Evolutionary conservation across 1,140 invertebrate species (phyloP).

Genomic region (Leptinotarsa undecemlineata): DNA sequence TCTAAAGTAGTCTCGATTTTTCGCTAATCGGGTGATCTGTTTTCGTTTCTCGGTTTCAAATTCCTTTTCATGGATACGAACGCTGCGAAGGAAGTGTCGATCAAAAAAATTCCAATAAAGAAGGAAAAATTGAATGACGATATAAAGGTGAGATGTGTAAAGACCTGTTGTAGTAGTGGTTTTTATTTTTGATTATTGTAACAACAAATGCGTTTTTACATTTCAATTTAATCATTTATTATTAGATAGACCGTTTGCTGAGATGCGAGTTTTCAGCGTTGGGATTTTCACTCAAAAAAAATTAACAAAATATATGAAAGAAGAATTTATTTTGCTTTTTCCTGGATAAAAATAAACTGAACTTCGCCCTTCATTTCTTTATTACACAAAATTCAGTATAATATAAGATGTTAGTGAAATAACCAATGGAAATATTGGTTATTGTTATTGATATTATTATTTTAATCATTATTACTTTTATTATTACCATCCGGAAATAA

Average conservation of each 20-base stretch:
- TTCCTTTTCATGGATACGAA: conserved; percentile 8
- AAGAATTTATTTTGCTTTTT: too few species aligned
- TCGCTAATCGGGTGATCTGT: neutral
- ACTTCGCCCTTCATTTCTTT: too few species aligned
- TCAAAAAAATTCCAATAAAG: conserved; percentile 38
- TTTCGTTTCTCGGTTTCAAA: neutral
- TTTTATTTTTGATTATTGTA: too few species aligned
- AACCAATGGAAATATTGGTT: too few species aligned
- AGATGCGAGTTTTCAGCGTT: neutral
- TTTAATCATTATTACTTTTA: too few species aligned
- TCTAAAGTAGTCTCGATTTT: conserved; percentile 9
- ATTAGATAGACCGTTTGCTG: neutral
- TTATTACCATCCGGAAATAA: too few species aligned
- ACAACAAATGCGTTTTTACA: neutral
- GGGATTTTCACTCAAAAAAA: too few species aligned
- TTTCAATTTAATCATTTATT: neutral
- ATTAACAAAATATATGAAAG: too few species aligned
- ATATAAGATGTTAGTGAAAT: too few species aligned
- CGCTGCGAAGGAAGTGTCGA: conserved; percentile 30
- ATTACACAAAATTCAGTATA: too few species aligned
- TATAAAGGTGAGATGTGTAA: conserved; percentile 38
- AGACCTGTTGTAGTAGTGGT: neutral
- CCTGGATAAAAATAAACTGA: too few species aligned
- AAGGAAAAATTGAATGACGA: conserved; percentile 42
- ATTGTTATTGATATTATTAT: too few species aligned